A percentile compares a stretch with the other conserved stretches of the same genome.
Evolutionary conservation across 2,888 invertebrate species (phyloP).

Genomic region (Sisyra nigra): DNA sequence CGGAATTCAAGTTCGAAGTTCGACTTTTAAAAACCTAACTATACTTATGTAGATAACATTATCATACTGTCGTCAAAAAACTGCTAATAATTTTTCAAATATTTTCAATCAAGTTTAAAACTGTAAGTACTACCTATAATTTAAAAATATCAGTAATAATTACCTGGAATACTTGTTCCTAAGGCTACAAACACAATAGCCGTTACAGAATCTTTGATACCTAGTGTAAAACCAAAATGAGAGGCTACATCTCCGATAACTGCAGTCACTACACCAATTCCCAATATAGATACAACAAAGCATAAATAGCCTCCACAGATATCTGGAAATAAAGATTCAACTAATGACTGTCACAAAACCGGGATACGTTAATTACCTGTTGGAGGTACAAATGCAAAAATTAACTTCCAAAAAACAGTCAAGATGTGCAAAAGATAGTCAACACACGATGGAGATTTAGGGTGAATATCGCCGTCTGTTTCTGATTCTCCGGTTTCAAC

Average conservation of each 20-base stretch:
- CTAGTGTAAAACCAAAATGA: conserved; percentile 94
- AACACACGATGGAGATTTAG: conserved; percentile 61
- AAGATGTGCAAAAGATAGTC: conserved; percentile 95
- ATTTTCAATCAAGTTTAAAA: no score
- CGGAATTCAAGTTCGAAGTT: no score
- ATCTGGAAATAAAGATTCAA: conserved; percentile 36
- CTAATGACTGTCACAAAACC: neutral
- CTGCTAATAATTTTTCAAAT: no score
- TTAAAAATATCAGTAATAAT: conserved; percentile 15
- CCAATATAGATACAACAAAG: conserved; percentile 80
- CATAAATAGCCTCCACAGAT: conserved; percentile 90
- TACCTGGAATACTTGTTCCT: conserved; percentile 97
- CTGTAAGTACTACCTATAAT: no score
- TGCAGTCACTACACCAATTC: conserved; percentile 90
- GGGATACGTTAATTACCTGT: conserved; percentile 78
- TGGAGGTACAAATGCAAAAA: conserved; percentile 96
- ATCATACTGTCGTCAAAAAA: no score
- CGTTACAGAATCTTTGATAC: conserved; percentile 91
- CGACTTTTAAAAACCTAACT: no score
- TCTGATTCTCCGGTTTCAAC: conserved; percentile 24
- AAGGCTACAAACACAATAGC: conserved; percentile 96
- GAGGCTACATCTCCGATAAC: conserved; percentile 95
- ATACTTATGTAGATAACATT: no score
- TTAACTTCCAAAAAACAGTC: conserved; percentile 94
- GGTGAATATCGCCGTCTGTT: no score